Conservation (phyloP, 2,888 invertebrate species). For the Pristionchus japonicus region DNA sequence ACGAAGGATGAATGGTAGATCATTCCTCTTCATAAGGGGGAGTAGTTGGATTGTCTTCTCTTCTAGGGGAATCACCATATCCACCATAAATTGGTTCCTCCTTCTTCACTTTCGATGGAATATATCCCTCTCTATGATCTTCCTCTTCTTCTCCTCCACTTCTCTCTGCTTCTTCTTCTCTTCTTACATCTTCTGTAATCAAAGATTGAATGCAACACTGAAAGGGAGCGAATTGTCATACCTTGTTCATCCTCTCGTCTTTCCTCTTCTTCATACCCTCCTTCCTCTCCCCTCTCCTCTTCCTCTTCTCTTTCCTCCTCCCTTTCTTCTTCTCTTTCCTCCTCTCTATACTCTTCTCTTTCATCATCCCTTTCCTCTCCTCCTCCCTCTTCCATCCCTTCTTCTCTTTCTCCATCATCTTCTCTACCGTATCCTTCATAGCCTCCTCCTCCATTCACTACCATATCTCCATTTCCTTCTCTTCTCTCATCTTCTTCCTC, state of each 20-base stretch:
- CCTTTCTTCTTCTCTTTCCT: background rate
- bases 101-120: conserved; percentile 15
- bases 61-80: background rate
- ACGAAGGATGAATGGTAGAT: background rate
- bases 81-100: conserved; percentile 4
- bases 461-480: background rate
- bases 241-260: background rate
- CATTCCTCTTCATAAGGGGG: background rate
- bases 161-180: background rate
- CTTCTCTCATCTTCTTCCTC: background rate
- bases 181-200: background rate
- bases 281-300: background rate
- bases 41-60: background rate
- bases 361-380: background rate
- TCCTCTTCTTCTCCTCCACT: background rate
- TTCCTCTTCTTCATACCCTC: background rate
- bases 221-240: background rate
- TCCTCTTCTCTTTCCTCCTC: background rate
- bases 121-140: background rate
- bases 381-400: background rate
- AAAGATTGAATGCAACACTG: background rate
- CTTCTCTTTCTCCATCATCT: background rate
- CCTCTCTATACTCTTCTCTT: background rate
- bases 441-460: background rate
- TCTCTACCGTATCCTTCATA: background rate